Evolutionary conservation across 1,140 invertebrate genomes (phyloP).

Genomic region (Drosophila nebulosa): DNA sequence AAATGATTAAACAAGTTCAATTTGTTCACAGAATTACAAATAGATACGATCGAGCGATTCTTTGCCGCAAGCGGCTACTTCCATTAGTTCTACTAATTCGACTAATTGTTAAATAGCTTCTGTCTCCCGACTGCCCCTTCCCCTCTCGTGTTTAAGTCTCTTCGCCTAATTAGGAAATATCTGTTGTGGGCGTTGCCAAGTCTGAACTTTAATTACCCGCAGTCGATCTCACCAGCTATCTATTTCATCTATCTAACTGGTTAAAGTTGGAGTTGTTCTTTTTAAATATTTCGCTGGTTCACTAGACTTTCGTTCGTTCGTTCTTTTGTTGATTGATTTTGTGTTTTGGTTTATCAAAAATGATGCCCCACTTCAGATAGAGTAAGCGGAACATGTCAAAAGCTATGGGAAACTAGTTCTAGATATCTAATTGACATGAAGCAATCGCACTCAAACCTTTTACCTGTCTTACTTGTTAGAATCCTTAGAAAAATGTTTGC

Average conservation of each 20-base stretch:
- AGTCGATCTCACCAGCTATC: constrained; percentile 3
- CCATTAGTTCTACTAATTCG: constrained; percentile 35
- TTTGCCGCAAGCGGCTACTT: not conserved
- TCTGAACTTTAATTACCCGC: constrained; percentile 59
- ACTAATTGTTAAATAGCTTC: constrained; percentile 61
- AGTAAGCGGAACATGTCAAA: not conserved
- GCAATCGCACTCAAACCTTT: not conserved
- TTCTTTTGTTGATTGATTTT: constrained; percentile 25
- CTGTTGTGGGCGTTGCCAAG: constrained; percentile 55
- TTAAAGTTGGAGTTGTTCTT: constrained; percentile 3
- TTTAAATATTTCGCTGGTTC: constrained; percentile 1
- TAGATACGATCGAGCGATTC: constrained; percentile 23
- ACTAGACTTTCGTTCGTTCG: constrained; percentile 7
- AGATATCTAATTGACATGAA: constrained; percentile 19
- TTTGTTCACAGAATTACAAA: constrained; percentile 44
- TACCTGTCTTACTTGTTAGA: not conserved
- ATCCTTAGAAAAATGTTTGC: constrained; percentile 6
- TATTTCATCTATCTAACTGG: not conserved
- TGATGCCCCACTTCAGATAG: constrained; percentile 42
- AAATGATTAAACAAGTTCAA: constrained; percentile 62
- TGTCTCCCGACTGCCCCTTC: not conserved
- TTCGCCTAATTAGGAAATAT: constrained; percentile 54
- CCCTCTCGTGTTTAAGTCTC: constrained; percentile 11
- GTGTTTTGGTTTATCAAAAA: constrained; percentile 48
- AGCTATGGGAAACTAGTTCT: constrained; percentile 40